Conservation (phyloP, 2,797 vertebrate species). For the Hydrocynus forskahlii region DNA sequence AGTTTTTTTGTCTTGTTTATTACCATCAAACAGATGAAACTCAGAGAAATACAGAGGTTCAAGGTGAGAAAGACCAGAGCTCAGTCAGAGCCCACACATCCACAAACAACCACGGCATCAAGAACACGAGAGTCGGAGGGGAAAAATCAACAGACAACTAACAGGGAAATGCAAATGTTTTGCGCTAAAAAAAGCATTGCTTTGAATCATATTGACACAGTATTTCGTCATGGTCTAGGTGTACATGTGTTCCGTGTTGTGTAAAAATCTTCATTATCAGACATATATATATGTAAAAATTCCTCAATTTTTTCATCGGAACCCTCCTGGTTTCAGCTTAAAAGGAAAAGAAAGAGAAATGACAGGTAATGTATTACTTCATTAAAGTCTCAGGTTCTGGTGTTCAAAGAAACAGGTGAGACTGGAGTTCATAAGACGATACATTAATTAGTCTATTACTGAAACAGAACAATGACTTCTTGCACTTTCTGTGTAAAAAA, state of each 20-base stretch:
- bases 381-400: not conserved
- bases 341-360: not conserved
- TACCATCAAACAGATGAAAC: conserved; percentile 75
- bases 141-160: conserved; percentile 65
- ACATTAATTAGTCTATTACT: too few relatives aligned
- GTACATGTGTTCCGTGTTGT: conserved; percentile 23
- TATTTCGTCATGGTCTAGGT: conserved; percentile 67
- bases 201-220: conserved; percentile 69
- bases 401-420: not conserved
- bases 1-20: conserved; percentile 60
- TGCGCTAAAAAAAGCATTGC: conserved; percentile 66
- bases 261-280: conserved; percentile 19
- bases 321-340: conserved; percentile 31
- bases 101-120: conserved; percentile 70
- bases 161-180: conserved; percentile 66
- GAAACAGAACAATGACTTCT: not conserved
- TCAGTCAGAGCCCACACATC: conserved; percentile 63
- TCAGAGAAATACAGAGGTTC: conserved; percentile 74
- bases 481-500: not conserved
- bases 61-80: conserved; percentile 71
- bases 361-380: not conserved
- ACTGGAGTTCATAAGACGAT: not conserved
- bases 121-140: conserved; percentile 63
- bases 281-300: conserved; percentile 17
- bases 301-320: not conserved